Evolutionary conservation across 2,797 vertebrate genomes (phyloP), one percentile per base, ranked within the genome.

Genomic region (Pangasius larnaudii): DNA sequence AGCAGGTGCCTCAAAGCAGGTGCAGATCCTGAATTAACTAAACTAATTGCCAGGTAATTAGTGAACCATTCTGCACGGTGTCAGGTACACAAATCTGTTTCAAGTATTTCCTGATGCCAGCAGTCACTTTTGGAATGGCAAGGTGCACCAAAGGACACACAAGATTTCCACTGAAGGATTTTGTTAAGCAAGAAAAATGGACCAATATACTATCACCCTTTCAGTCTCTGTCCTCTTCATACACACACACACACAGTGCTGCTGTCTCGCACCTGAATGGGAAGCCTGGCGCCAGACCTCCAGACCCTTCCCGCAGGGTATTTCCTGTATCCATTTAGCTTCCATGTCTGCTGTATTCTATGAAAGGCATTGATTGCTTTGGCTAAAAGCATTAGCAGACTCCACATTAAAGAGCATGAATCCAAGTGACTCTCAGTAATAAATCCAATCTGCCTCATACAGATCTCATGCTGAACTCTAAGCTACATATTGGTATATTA

Each of bases 281-380:
- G 8, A 13, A 33, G 51, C 51, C 51, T 78, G 36, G 58, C 58
- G 18, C 1, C 24, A 77, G 33, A 56, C 83, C 74, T 75, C 71
- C 56, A 75, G 74, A 84, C 42, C 46, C 46, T 53, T 36, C 53
- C 46, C 81, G 67, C 42, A 42, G 30, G n/a, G 42, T 63, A 85
- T 87, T 74, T 87, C 83, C 61, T 84, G 74, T 80, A 78, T 88
- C 90, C 74, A 88, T 80, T 75, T 86, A 90, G 84, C 84, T 82
- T 71, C 19, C 16, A 59, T 93, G 91, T 93, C 16, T 14, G 65
- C 39, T 18, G 53, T 22, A 72, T 18, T 58, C 11, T 71, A 61
- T 72, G 36, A 82, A 87, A 81, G 49, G 27, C 51, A 72, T 13
- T 49, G 36, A 30, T 24, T 63, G 56, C 19, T 75, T 56, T 39